Base-by-base conservation (phyloP, 2,113 vertebrate genomes). In the Lophochroa leadbeateri region DNA sequence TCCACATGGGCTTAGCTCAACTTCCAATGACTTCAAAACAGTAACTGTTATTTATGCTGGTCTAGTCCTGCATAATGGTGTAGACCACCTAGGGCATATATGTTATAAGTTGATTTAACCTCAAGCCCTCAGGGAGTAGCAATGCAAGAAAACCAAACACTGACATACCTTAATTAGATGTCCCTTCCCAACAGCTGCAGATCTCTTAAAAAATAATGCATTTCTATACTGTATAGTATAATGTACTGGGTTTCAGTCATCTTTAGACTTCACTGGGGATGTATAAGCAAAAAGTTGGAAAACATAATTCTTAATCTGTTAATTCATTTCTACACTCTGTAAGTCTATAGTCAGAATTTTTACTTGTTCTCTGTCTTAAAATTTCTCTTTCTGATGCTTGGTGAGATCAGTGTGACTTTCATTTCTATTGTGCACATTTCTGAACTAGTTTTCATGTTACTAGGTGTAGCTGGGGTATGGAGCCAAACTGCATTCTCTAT, bases 1-100 rank as follows among this genome's bases (percentile, higher is more conserved):
- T 57, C 50, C 25, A 17, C 5, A 17, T 21, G 41, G 39, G 17
- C 29, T 71, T 46, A 67, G 61, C 28, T 29, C 67, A 76, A 5
- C 35, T 47, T 82, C 35, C 19, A 72, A 1, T 25, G 25, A 46
- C 21, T 75, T 71, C 31, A n/a, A 21, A 67, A 44, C 5, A 29
- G n/a, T 35, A 69, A n/a, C 46, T 37, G 21, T 52, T 75, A 23
- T 24, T 58, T 63, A 55, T 67, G n/a, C 65, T 75, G 61, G 55
- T 31, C 47, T 25, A 35, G 55, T 0, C 0, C 52, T 49, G 37
- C 16, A 2, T 3, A 23, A 39, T 27, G 47, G 37, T 37, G 55
- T 31, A 70, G 72, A 23, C 37, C 64, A n/a, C 41, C 27, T 52
- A 35, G 70, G 52, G 21, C 19, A 7, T 16, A 2, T 29, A 27